Conservation (phyloP, 2,113 vertebrate species). For the Seriola aureovittata region DNA sequence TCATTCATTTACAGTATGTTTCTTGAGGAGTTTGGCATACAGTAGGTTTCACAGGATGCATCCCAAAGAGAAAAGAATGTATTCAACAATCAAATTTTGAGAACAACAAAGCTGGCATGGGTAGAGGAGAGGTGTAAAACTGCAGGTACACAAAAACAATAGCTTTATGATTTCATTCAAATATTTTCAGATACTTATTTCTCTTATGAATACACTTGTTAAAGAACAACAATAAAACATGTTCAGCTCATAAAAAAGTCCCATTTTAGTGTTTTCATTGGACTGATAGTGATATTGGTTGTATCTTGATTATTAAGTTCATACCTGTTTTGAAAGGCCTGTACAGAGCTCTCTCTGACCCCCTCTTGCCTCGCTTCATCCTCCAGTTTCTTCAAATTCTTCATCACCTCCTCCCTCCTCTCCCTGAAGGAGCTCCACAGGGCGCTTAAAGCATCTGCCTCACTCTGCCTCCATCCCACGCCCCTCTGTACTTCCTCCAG, state of each 20-base stretch:
- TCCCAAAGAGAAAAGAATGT: not conserved
- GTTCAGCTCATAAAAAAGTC: too few relatives aligned
- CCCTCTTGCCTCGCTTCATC: conserved; percentile 86
- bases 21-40: not conserved
- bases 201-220: not conserved
- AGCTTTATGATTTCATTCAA: not conserved
- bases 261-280: not conserved
- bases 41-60: not conserved
- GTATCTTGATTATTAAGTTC: not conserved
- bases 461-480: conserved; percentile 93
- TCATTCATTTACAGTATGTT: not conserved
- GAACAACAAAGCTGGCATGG: not conserved
- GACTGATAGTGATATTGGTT: not conserved
- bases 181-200: not conserved
- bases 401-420: conserved; percentile 90
- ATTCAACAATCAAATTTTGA: not conserved
- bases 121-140: not conserved
- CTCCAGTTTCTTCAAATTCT: conserved; percentile 89
- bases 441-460: conserved; percentile 89
- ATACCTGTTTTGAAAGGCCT: conserved; percentile 92
- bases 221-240: not conserved
- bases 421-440: conserved; percentile 88
- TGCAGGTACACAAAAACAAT: not conserved
- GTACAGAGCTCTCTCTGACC: conserved; percentile 87
- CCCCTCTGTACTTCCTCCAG: conserved; percentile 90